Base-by-base conservation (phyloP, 2,888 invertebrate genomes). In the Allacma fusca region DNA sequence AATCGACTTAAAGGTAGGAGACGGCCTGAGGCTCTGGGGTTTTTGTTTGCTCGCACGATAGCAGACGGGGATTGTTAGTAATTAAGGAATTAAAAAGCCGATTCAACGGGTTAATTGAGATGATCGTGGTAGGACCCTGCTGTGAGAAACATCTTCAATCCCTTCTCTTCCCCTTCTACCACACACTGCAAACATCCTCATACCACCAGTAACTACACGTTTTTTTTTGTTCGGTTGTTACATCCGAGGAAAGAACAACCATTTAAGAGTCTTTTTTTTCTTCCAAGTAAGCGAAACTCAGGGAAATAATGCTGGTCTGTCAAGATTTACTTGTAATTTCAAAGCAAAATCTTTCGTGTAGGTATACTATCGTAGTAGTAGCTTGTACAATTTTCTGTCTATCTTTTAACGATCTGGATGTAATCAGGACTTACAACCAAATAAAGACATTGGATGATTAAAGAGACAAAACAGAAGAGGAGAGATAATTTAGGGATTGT, bases 81-180 rank as follows among this genome's bases (percentile, higher is more conserved):
- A 71, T 71, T 71, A 71, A 71, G 50, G 71, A 71, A 71, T 71
- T 71, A 71, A 71, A 71, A 71, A 57, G 26, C 71, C 57, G 71
- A 71, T 71, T 71, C 71, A 71, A 64, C 43, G 26, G 50, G 65
- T 74, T 74, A 74, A 74, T 74, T 74, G 74, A 75, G 75, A 75
- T 40, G 64, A 65, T 43, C 40, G 65, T 44, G 65, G 75, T 21
- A 44, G 65, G 43, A 43, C 50, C 65, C 65, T 75, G 75, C 75
- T 65, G 65, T 16, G 50, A 50, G 50, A n/a, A 50, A n/a, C 50
- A 50, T 50, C 50, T 50, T 50, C 44, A 23, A 28, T 24, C n/a
- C 43, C 24, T 1, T 70, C 16, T 5, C 44, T 26, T 43, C 70
- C 23, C 43, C 34, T 70, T 50, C 50, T 50, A 19, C 50, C 50